A percentile compares a stretch with the other conserved stretches of the same genome.
phyloP scores from a whole-genome alignment of 2,113 vertebrate species.

The Physeter macrocephalus region DNA sequence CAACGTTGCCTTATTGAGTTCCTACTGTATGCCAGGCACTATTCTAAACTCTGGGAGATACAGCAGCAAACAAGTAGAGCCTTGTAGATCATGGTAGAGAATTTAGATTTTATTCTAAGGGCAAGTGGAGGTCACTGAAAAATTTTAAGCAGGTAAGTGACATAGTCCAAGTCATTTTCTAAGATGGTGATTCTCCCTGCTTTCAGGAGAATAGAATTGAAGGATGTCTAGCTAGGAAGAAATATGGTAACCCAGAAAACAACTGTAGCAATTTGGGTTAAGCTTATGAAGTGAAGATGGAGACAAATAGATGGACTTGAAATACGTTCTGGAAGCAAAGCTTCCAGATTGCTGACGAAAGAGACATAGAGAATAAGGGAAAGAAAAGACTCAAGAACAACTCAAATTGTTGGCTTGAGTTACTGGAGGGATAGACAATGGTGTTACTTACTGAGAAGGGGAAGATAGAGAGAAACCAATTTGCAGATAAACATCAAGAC shows the following conservation, averaged over 20 bases:
- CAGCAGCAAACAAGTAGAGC: not conserved
- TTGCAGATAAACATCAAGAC: not conserved
- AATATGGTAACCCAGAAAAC: not conserved
- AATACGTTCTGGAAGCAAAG: not conserved
- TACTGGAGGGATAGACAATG: not conserved
- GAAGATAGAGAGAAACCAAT: not conserved
- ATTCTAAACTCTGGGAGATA: not conserved
- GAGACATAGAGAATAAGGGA: not conserved
- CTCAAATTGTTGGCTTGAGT: not conserved
- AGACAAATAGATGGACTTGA: not conserved
- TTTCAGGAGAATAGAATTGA: not conserved
- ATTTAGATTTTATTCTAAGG: not conserved
- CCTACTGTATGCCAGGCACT: not conserved
- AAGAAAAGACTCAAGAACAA: not conserved
- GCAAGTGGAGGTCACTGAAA: not conserved
- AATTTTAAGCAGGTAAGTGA: not conserved
- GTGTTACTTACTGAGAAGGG: not conserved
- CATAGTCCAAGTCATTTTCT: not conserved
- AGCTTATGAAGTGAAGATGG: not conserved
- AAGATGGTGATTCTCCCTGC: not conserved
- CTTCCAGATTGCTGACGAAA: not conserved
- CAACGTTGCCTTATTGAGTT: not conserved
- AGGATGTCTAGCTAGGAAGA: not conserved
- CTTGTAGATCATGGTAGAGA: not conserved
- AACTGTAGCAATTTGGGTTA: not conserved